Conservation (phyloP, 2,113 vertebrate genomes). For the Daboia siamensis region DNA sequence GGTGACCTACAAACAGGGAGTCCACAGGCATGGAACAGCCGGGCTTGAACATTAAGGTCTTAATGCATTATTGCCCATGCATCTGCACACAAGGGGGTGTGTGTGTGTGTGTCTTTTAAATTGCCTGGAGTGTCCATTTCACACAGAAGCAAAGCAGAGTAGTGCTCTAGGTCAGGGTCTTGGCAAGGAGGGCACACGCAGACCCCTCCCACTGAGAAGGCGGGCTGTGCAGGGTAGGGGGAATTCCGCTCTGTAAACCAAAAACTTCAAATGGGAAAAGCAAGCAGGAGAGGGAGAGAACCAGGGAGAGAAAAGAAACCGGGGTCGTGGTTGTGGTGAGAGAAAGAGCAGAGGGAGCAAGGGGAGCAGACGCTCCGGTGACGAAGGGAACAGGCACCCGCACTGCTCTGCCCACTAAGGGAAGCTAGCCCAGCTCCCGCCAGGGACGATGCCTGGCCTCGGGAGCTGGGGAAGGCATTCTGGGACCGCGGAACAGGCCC, state of each 20-base stretch:
- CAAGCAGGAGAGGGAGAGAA: not conserved
- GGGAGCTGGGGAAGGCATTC: not conserved
- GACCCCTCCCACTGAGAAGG: not conserved
- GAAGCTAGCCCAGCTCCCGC: not conserved
- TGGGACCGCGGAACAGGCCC: not conserved
- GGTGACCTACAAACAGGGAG: not conserved
- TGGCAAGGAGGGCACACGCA: not conserved
- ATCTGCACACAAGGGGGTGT: not conserved
- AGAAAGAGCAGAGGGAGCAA: not conserved
- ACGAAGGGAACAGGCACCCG: not conserved
- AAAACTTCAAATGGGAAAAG: not conserved
- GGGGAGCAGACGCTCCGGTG: no score
- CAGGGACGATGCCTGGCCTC: not conserved
- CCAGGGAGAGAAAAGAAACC: no score
- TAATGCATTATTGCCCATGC: accelerated
- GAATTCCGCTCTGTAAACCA: not conserved
- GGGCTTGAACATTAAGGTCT: accelerated
- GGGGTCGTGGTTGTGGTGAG: no score
- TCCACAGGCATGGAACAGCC: not conserved
- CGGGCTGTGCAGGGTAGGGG: not conserved
- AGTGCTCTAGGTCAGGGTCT: not conserved
- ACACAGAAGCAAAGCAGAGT: not conserved
- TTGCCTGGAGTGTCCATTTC: no score
- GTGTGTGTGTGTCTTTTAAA: not conserved
- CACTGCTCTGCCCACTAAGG: not conserved